Percentiles rank a stretch among this genome's conserved stretches.
Conservation (phyloP, 2,113 vertebrate genomes). For the Haemorhous mexicanus region DNA sequence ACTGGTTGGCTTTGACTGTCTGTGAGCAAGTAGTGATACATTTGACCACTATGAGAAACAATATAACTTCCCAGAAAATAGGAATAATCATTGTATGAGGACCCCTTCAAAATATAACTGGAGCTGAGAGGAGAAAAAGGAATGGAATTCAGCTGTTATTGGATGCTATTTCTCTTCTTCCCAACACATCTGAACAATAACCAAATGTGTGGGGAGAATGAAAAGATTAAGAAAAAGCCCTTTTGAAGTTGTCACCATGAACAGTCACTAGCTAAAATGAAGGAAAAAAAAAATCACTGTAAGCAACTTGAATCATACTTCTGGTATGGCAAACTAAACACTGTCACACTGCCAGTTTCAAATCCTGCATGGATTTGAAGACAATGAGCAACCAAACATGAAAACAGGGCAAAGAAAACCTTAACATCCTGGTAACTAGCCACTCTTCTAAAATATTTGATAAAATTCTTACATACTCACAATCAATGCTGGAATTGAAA, state of each 20-base stretch:
- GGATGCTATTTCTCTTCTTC: background rate
- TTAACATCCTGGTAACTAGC: background rate
- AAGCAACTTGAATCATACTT: background rate
- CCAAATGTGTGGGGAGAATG: background rate
- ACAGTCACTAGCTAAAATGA: background rate
- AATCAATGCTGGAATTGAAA: background rate
- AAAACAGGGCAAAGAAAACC: background rate
- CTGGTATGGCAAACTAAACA: background rate
- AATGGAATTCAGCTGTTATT: background rate
- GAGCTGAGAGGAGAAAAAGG: background rate
- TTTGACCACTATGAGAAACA: background rate
- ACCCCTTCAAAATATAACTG: background rate
- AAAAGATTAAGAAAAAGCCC: background rate
- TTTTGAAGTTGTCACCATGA: background rate
- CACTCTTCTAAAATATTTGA: background rate
- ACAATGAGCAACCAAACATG: background rate
- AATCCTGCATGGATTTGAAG: background rate
- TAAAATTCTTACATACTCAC: background rate
- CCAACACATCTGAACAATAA: background rate
- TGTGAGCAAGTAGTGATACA: background rate
- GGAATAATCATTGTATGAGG: rapidly evolving
- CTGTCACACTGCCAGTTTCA: background rate
- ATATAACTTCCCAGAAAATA: background rate
- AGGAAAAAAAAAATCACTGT: background rate
- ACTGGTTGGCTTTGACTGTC: background rate